Evolutionary conservation across 2,797 vertebrate species (phyloP).

Genomic region (Lepilemur ruficaudatus): DNA sequence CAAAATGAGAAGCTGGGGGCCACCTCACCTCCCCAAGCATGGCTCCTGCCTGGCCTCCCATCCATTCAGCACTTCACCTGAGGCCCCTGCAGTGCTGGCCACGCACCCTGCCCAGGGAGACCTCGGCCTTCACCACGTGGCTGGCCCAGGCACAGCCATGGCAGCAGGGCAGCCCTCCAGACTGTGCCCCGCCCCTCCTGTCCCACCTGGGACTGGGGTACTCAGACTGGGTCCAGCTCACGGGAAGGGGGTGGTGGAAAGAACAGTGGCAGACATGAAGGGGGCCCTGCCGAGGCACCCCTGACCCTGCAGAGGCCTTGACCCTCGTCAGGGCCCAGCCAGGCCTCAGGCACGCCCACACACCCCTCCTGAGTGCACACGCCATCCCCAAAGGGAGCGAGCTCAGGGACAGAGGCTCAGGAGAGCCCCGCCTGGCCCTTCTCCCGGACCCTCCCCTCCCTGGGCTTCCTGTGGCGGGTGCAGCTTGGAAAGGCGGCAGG

Average conservation of each 20-base stretch:
- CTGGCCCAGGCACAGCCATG: background rate
- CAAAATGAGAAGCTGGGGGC: background rate
- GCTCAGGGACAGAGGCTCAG: background rate
- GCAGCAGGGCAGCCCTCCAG: background rate
- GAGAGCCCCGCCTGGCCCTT: background rate
- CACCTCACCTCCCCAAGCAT: background rate
- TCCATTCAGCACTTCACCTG: fast-evolving
- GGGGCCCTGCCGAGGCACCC: background rate
- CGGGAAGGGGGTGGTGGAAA: fast-evolving
- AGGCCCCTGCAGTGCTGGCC: background rate
- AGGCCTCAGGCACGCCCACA: background rate
- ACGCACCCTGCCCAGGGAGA: background rate
- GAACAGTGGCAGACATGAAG: fast-evolving
- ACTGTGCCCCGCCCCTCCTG: background rate
- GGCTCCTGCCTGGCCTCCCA: background rate
- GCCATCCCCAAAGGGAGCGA: background rate
- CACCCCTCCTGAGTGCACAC: background rate
- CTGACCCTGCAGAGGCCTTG: background rate
- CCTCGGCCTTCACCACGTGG: background rate
- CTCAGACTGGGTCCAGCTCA: background rate
- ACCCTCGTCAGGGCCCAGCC: too few relatives aligned
- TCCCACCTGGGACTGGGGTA: background rate
- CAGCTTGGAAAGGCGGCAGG: background rate
- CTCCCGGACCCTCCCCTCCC: background rate
- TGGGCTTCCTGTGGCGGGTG: background rate